Evolutionary conservation across 2,888 invertebrate genomes (phyloP), one percentile per base, ranked within the genome.

Genomic region (Drosophila stalkeri): DNA sequence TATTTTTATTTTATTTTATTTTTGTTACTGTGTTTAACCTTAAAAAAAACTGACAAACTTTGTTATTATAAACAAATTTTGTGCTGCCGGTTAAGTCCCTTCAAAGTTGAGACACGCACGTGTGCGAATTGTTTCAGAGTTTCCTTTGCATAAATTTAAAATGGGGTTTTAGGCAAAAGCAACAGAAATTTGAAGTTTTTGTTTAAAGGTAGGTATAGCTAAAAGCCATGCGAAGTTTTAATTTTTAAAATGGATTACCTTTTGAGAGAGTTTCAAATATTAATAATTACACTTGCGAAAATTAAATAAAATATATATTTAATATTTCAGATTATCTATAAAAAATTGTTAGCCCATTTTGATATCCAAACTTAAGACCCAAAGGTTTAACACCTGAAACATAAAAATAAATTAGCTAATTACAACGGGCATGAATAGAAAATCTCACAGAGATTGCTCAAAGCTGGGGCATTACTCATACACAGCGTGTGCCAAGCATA

Each of bases 131-230:
- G 47, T 56, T 75, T 64, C 16, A 14, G 64, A 56, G 51, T 61
- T 70, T 65, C 16, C 35, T 66, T 68, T 70, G 70, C 69, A 70
- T 73, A 70, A 59, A 73, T 80, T 51, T 70, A 47, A 57, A 64
- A 63, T 46, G 47, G 16, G 44, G 18, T 51, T 49, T n/a, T 35
- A 3, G 3, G 14, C 1, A 47, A 44, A 31, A 14, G 8, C 20
- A 79, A 16, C 33, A 41, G 7, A 46, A 68, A 56, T 64, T 54
- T 35, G 60, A 76, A 67, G 62, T 72, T 72, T 66, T n/a, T 14
- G 5, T 55, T 62, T 16, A 37, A 56, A 47, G 41, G 31, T 27
- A 27, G 27, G 27, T 27, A 47, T 14, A 20, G 27, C 9, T 56
- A 8, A 54, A 23, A 37, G 46, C 6, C 16, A 46, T n/a, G n/a